Evolutionary conservation across 1,140 invertebrate species (phyloP).

Genomic region (Papilio polytes): DNA sequence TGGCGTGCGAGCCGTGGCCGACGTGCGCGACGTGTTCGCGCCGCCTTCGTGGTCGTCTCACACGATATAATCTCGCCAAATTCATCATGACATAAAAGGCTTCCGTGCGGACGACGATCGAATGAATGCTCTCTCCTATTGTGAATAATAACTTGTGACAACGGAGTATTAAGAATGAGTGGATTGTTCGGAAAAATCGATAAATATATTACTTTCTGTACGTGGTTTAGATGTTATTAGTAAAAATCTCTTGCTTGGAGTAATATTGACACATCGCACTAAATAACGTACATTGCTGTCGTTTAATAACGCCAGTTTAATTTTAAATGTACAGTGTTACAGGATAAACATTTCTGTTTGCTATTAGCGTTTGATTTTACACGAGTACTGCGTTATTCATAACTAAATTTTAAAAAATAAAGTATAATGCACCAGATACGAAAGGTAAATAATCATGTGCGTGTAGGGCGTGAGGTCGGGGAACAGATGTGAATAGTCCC

Average conservation of each 20-base stretch:
- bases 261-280: conserved; percentile 11
- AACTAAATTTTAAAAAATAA: background rate
- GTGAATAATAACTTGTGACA: conserved; percentile 39
- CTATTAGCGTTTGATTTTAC: conserved; percentile 27
- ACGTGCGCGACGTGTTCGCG: conserved; percentile 54
- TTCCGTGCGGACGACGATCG: conserved; percentile 53
- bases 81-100: conserved; percentile 61
- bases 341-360: conserved; percentile 16
- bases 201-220: conserved; percentile 12
- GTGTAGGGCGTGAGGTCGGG: conserved; percentile 23
- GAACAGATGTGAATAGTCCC: conserved; percentile 33
- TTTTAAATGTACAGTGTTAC: background rate
- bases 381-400: conserved; percentile 2
- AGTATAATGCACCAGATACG: background rate
- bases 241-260: background rate
- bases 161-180: conserved; percentile 35
- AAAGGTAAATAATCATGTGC: conserved; percentile 6
- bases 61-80: conserved; percentile 59
- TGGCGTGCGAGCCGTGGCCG: conserved; percentile 56
- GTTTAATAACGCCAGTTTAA: background rate
- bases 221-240: background rate
- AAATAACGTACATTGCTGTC: background rate
- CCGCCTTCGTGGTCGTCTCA: conserved; percentile 40
- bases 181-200: conserved; percentile 19
- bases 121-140: conserved; percentile 48